Evolutionary conservation across 2,797 vertebrate species (phyloP).

Genomic region (Lagodon rhomboides): DNA sequence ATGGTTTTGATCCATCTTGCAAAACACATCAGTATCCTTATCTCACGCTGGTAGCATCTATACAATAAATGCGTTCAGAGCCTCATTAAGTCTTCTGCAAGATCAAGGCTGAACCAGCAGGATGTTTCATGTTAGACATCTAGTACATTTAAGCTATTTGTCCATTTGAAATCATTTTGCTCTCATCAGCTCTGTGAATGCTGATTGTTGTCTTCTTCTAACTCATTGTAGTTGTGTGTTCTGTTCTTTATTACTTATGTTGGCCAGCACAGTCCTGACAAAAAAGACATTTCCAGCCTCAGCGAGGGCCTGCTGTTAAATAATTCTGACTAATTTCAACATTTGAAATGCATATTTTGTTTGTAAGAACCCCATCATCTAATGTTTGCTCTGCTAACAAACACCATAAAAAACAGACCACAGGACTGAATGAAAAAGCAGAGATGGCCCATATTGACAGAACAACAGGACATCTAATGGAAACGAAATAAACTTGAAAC

Average conservation of each 20-base stretch:
- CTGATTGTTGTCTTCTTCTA: not conserved
- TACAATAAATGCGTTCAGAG: not conserved
- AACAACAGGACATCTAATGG: constrained; percentile 40
- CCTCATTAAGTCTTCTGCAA: not conserved
- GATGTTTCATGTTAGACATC: not conserved
- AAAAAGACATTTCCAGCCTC: not conserved
- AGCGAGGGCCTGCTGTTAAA: not conserved
- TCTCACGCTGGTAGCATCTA: not conserved
- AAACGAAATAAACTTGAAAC: constrained; percentile 39
- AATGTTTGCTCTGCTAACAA: constrained; percentile 17
- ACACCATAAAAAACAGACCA: constrained; percentile 16
- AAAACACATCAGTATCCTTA: not conserved
- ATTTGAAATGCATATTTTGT: not conserved
- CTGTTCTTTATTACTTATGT: not conserved
- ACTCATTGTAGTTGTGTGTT: not conserved
- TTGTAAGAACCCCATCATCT: not conserved
- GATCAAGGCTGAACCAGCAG: not conserved
- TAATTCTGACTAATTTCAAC: not conserved
- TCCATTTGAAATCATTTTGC: constrained; percentile 10
- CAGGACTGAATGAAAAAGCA: constrained; percentile 36
- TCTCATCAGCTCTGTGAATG: not conserved
- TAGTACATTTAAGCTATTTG: not conserved
- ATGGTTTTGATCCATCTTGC: not conserved
- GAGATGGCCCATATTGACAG: constrained; percentile 17
- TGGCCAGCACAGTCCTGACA: not conserved